phyloP scores from a whole-genome alignment of 2,888 invertebrate species.

The Aplocera efformata region DNA sequence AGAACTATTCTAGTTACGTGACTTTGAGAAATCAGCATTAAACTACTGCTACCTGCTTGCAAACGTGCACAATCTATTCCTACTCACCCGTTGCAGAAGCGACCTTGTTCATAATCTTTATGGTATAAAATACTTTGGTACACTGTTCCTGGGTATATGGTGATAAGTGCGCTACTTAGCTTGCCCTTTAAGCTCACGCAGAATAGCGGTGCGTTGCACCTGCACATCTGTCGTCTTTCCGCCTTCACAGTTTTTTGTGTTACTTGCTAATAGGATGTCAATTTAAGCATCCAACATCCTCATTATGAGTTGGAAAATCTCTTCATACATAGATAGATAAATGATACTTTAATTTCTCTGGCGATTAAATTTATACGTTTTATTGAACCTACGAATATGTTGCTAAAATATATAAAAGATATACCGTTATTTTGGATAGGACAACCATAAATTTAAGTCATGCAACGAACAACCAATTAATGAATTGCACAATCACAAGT shows the following conservation, averaged over 20 bases:
- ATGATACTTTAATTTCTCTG: too few species aligned
- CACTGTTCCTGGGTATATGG: conserved; percentile 11
- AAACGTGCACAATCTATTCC: conserved; percentile 19
- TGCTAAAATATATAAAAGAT: too few species aligned
- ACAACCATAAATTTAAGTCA: too few species aligned
- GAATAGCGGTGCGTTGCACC: conserved; percentile 1
- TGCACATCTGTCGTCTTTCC: conserved; percentile 52
- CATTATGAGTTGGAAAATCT: conserved; percentile 14
- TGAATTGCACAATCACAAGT: too few species aligned
- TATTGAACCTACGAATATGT: too few species aligned
- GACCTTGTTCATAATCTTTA: conserved; percentile 9
- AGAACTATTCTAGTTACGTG: conserved; percentile 59
- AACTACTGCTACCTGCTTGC: conserved; percentile 34
- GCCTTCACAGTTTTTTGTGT: conserved; percentile 30
- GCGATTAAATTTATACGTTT: too few species aligned
- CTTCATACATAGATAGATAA: neutral
- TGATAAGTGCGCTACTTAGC: conserved; percentile 23
- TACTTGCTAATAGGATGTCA: conserved; percentile 23
- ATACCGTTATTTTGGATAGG: too few species aligned
- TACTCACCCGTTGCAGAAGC: conserved; percentile 11
- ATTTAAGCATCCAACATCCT: conserved; percentile 23
- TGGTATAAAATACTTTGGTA: conserved; percentile 7
- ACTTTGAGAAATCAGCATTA: conserved; percentile 54
- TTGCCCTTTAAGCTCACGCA: conserved; percentile 7
- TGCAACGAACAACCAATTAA: too few species aligned